phyloP scores from a whole-genome alignment of 2,888 invertebrate species.

The Brachypterus glaber region DNA sequence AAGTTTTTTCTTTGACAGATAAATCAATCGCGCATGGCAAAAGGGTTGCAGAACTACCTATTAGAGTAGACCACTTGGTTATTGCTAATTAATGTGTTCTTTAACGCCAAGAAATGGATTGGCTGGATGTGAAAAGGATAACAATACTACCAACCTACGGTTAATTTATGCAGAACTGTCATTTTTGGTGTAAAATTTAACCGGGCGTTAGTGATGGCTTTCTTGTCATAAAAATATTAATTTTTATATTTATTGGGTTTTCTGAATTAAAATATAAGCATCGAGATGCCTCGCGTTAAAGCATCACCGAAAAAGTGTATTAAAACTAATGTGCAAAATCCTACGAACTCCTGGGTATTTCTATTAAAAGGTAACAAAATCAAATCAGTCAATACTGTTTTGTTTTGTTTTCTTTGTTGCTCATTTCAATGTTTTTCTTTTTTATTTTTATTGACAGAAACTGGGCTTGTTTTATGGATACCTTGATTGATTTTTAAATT shows the following conservation, averaged over 20 bases:
- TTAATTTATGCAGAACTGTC: constrained; percentile 24
- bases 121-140: constrained; percentile 17
- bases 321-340: constrained; percentile 46
- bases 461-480: too few species aligned
- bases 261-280: constrained; percentile 15
- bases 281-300: constrained; percentile 49
- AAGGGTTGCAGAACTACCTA: neutral
- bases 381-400: constrained; percentile 5
- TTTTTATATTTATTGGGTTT: constrained; percentile 2
- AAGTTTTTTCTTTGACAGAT: constrained; percentile 4
- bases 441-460: constrained; percentile 11
- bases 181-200: constrained; percentile 26
- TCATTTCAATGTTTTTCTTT: constrained; percentile 8
- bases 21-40: constrained; percentile 4
- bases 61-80: constrained; percentile 7
- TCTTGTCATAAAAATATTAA: constrained; percentile 12
- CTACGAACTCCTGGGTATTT: constrained; percentile 60
- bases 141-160: constrained; percentile 14
- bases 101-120: constrained; percentile 4
- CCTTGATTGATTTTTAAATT: too few species aligned
- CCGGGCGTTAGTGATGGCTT: constrained; percentile 26
- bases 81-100: neutral
- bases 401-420: constrained; percentile 9
- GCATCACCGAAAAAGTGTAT: constrained; percentile 46
- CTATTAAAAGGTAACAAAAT: constrained; percentile 50